Base-by-base conservation (phyloP, 2,888 invertebrate species). In the Chaitophorus viminalis region DNA sequence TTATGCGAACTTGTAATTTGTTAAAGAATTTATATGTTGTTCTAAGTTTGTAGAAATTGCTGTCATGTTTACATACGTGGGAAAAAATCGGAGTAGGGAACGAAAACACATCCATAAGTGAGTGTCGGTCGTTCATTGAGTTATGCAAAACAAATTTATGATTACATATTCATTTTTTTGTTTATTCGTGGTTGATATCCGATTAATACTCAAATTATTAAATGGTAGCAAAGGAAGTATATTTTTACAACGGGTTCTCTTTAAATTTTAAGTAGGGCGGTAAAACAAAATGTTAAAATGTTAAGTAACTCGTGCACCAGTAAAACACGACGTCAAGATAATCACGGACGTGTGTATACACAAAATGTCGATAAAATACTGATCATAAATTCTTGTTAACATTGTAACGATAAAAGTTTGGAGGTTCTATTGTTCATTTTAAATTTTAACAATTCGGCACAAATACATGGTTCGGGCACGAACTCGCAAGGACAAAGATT, bases 231-330 rank as follows among this genome's bases (percentile, higher is more conserved):
- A 54, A n/a, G 9, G 17, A n/a, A 39, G 31, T 68, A 46, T 79
- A 79, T 68, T 33, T 68, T 81, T 36, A 33, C 36, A 39, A n/a
- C 5, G 36, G 33, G 39, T 21, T n/a, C 3, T 36, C 3, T 6
- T 68, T 36, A 25, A 46, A 81, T 70, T 81, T 81, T 36, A 81
- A 81, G 39, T 60, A 39, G 29, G 39, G 17, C 25, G 78, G 18
- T 29, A 36, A 29, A 18, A 70, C 21, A 36, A 6, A 68, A 81
- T 81, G n/a, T 81, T 18, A 76, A 84, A 68, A 77, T 52, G 77
- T 85, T n/a, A 39, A 9, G n/a, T 65, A 68, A 83, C 46, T 76
- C 76, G 68, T 39, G 29, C 74, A 21, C 46, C n/a, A 33, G 60
- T 46, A 75, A 85, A 33, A 33, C 68, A 46, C n/a, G 52, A 46